Evolutionary conservation across 2,797 vertebrate species (phyloP), one percentile per base, ranked within the genome.

Genomic region (Pampus argenteus): DNA sequence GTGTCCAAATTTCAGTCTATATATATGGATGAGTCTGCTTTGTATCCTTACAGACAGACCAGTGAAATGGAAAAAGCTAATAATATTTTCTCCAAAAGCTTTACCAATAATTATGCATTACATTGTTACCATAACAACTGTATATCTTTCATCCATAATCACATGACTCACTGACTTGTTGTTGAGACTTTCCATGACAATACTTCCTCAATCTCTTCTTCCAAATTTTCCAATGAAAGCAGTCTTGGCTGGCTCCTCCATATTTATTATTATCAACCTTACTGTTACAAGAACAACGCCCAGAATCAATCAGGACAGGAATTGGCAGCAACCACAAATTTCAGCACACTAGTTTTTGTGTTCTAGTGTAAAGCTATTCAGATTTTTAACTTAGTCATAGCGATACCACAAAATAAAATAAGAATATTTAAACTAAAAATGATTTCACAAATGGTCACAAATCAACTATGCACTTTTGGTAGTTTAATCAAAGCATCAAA

Each of bases 131-230:
- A 44, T 4, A 11, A 11, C 17, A 55, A 4, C 44, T 34, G 6
- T 20, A 18, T n/a, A 11, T 26, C 20, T 44, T 44, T 18, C 40
- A 18, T 44, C 40, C 15, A 18, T 6, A 6, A n/a, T 44, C 40
- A 44, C 40, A 44, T 17, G 17, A 18, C 17, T 44, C 40, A 20
- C 31, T 22, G 18, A 48, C 44, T 36, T n/a, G 9, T 55, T 45
- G 66, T 63, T 13, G 5, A 49, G 36, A 44, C 14, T 2, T 64
- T 72, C 31, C 57, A 36, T 60, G 36, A 54, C 8, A 11, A 10
- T 36, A 22, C 8, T 13, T 59, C 23, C 14, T 18, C 9, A 29
- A 7, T n/a, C 6, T 15, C 9, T 45, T 18, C 48, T 58, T 23
- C 15, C 28, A 63, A 60, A n/a, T n/a, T n/a, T n/a, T n/a, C n/a